Base-by-base conservation (phyloP, 2,797 vertebrate species). In the Catostomus latipinnis region DNA sequence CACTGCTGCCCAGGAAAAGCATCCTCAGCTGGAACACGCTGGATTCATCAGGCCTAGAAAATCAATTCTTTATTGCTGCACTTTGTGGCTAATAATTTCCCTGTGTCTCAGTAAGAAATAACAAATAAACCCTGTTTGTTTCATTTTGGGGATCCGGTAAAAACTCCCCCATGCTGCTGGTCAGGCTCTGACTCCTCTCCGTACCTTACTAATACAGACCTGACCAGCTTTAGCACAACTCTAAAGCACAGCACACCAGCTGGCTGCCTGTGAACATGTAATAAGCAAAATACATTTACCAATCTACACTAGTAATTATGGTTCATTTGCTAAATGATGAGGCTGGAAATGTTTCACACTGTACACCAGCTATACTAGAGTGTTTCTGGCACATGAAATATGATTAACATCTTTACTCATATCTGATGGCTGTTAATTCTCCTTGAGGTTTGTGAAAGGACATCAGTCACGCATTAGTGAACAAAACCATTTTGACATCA, bases 61-160 rank as follows among this genome's bases (percentile, higher is more conserved):
- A 90, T 91, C 91, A 89, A 56, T 83, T 89, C 85, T 91, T 92
- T 90, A 87, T 86, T 89, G 90, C 87, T 75, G 82, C 90, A 91
- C 81, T 83, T 90, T 84, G 84, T 87, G 90, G 89, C 88, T 91
- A 90, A 93, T 91, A 89, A 91, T 90, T 89, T 90, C 87, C 86
- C 84, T 14, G 72, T 88, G 87, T 86, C 88, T 90, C 86, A 81
- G 88, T 83, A 88, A 89, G 86, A 91, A 90, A 88, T 81, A 81
- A 78, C 84, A 91, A 91, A 92, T 89, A 89, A 90, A 92, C 86
- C 82, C 86, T 87, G 90, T 90, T 91, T 91, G 87, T 89, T 92
- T 82, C 77, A 85, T 83, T 90, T 83, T 61, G 53, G 34, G 81
- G 82, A 74, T 76, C 84, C 86, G 89, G 86, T 91, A 91, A 91